phyloP scores from a whole-genome alignment of 2,113 vertebrate genomes.

The Myrmecobius fasciatus region DNA sequence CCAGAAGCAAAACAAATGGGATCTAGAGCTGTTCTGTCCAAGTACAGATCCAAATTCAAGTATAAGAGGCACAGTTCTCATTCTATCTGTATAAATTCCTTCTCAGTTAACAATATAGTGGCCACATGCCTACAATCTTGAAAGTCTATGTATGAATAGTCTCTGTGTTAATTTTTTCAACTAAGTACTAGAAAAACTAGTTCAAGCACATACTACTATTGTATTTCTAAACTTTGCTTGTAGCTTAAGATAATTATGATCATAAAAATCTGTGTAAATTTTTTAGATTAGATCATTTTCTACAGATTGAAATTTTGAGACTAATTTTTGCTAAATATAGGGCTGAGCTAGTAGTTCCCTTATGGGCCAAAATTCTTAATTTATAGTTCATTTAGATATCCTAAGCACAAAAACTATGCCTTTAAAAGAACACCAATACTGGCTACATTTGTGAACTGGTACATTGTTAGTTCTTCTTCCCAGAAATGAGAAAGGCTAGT shows the following conservation, averaged over 20 bases:
- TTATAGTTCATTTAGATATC: neutral
- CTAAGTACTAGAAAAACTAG: neutral
- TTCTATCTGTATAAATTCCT: neutral
- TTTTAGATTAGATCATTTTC: neutral
- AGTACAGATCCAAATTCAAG: neutral
- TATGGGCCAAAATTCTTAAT: neutral
- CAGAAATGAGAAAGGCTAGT: neutral
- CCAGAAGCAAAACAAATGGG: neutral
- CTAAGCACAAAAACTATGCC: conserved; percentile 9
- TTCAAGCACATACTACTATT: neutral
- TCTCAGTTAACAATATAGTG: neutral
- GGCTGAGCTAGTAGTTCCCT: neutral
- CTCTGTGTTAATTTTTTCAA: neutral
- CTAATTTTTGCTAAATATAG: neutral
- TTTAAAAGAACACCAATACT: too few relatives aligned
- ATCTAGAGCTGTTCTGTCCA: neutral
- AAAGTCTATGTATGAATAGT: neutral
- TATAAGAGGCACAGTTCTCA: neutral
- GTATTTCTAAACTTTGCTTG: neutral
- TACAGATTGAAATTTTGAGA: neutral
- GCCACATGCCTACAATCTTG: neutral
- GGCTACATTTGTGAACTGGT: too few relatives aligned
- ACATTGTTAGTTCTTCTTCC: too few relatives aligned
- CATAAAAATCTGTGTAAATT: neutral
- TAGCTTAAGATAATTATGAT: neutral